A percentile compares a stretch with the other conserved stretches of the same genome.
Conservation (phyloP, 2,888 invertebrate species). For the Pedicia rivosa region DNA sequence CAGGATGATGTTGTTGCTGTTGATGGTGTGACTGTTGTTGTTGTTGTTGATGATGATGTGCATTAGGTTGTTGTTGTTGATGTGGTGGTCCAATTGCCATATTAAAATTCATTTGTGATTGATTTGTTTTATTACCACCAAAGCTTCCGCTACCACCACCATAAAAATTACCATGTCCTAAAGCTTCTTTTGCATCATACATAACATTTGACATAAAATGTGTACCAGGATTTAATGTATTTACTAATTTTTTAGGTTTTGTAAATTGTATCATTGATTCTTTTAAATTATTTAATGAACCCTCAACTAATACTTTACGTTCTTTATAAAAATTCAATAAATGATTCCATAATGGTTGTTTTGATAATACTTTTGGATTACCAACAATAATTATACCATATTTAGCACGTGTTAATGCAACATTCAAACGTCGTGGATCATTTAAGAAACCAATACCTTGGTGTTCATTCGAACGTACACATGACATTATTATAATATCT, state of each 20-base stretch:
- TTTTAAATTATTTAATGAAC: slow-evolving; percentile 91
- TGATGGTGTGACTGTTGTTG: background rate
- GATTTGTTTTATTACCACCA: slow-evolving; percentile 3
- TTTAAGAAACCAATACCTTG: slow-evolving; percentile 98
- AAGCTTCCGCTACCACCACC: slow-evolving; percentile 46
- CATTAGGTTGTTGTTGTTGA: slow-evolving; percentile 1
- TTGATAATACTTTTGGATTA: slow-evolving; percentile 95
- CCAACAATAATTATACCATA: slow-evolving; percentile 97
- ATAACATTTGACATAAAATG: slow-evolving; percentile 96
- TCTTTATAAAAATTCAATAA: slow-evolving; percentile 94
- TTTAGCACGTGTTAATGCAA: slow-evolving; percentile 92
- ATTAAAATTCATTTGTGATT: slow-evolving; percentile 6
- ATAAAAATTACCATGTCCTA: slow-evolving; percentile 87
- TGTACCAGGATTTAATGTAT: slow-evolving; percentile 86
- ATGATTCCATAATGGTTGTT: slow-evolving; percentile 98
- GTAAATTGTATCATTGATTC: slow-evolving; percentile 94
- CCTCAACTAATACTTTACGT: slow-evolving; percentile 84
- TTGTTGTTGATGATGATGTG: background rate
- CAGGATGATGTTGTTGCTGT: background rate
- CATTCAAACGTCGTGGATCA: slow-evolving; percentile 94
- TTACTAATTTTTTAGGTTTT: slow-evolving; percentile 90
- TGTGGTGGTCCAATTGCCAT: no score
- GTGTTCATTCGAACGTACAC: slow-evolving; percentile 95
- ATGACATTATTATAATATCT: slow-evolving; percentile 98
- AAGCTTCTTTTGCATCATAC: slow-evolving; percentile 91